Conservation (phyloP, 2,113 vertebrate species). For the Myxocyprinus asiaticus region DNA sequence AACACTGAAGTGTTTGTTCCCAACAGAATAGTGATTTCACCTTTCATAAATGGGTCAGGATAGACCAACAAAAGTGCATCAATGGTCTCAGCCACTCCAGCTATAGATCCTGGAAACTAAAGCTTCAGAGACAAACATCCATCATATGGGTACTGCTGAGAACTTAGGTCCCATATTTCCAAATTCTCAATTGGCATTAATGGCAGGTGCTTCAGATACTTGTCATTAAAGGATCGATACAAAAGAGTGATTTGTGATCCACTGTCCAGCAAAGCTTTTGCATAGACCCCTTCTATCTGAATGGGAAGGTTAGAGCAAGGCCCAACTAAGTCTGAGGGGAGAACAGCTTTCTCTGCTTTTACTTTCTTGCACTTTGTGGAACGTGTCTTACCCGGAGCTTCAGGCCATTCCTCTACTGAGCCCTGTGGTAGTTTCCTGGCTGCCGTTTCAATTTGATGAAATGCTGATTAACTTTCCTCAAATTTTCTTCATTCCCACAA, state of each 20-base stretch:
- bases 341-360: background rate
- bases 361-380: slow-evolving; percentile 26
- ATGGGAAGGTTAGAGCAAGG: slow-evolving; percentile 36
- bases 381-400: slow-evolving; percentile 14
- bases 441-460: slow-evolving; percentile 35
- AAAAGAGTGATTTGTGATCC: slow-evolving; percentile 21
- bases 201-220: slow-evolving; percentile 43
- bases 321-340: slow-evolving; percentile 35
- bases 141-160: too few relatives aligned
- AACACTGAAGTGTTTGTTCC: slow-evolving; percentile 8
- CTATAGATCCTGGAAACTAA: background rate
- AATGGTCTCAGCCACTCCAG: background rate
- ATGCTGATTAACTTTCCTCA: slow-evolving; percentile 43
- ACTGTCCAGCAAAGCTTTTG: slow-evolving; percentile 44
- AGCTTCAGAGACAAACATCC: background rate
- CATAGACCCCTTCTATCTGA: slow-evolving; percentile 42
- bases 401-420: slow-evolving; percentile 44
- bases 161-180: slow-evolving; percentile 44
- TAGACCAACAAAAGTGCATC: background rate
- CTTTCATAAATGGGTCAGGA: background rate
- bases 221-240: slow-evolving; percentile 9
- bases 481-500: slow-evolving; percentile 28
- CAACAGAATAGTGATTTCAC: background rate
- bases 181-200: slow-evolving; percentile 17
- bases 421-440: slow-evolving; percentile 43